Conservation (phyloP, 1,140 invertebrate genomes). For the Scylla paramamosain region DNA sequence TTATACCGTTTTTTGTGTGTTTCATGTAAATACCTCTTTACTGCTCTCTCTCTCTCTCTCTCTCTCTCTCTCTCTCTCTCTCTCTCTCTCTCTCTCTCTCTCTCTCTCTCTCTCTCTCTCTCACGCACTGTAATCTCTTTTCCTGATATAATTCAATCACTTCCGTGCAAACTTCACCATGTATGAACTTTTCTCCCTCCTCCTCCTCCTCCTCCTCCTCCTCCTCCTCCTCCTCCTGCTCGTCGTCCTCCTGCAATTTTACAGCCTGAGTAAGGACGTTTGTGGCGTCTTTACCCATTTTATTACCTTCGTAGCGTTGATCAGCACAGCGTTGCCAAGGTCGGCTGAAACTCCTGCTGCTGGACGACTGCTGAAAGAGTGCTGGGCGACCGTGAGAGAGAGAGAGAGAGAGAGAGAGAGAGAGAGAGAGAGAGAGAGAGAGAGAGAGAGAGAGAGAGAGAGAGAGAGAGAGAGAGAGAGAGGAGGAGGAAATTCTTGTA, state of each 20-base stretch:
- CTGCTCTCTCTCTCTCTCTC: background rate
- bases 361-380: background rate
- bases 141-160: background rate
- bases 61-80: conserved; percentile 4
- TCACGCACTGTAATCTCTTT: background rate
- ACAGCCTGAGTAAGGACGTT: conserved; percentile 41
- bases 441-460: conserved; percentile 9
- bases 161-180: background rate
- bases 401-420: conserved; percentile 47
- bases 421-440: conserved; percentile 32
- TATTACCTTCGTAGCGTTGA: conserved; percentile 30
- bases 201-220: conserved; percentile 21
- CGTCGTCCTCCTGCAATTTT: background rate
- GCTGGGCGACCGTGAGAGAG: conserved; percentile 17
- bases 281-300: conserved; percentile 64
- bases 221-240: background rate
- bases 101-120: background rate
- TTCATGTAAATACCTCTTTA: background rate
- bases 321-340: background rate
- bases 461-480: too few relatives aligned
- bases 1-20: background rate
- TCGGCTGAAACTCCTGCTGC: background rate
- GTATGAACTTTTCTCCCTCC: background rate
- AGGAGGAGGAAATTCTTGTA: too few relatives aligned
- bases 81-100: background rate